Base-by-base conservation (phyloP, 2,888 invertebrate genomes). In the Acanthosepion esculentum region DNA sequence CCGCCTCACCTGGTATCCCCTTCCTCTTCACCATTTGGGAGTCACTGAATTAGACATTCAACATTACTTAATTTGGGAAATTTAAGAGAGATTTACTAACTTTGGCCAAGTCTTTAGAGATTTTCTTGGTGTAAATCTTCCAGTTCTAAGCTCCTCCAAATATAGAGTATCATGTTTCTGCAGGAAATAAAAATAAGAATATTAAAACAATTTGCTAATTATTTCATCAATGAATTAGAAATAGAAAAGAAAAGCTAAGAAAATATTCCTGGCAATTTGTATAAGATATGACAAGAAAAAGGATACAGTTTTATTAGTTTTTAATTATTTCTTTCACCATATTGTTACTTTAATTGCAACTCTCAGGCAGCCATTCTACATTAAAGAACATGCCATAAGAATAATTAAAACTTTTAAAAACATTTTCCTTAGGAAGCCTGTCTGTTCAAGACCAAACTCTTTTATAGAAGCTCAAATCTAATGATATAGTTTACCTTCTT, bases 81-180 rank as follows among this genome's bases (percentile, higher is more conserved):
- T 5, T 5, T 18, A 55, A 78, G 8, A 10, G 5, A 78, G 20
- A 33, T 33, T 78, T 64, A 48, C 94, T 59, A 95, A 96, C 96
- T 94, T 95, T 94, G 95, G 95, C 95, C 95, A 95, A 18, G 96
- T 96, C 91, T 95, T 95, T 91, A 94, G 94, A 48, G 95, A 95
- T 92, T 95, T 96, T 91, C 95, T 95, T 20, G 95, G 95, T 78
- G 91, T 95, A 91, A 94, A 94, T n/a, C 95, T 78, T 20, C 95
- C 94, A n/a, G 91, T 94, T 94, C 95, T 96, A 93, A 96, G 94
- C 55, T 95, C 94, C 15, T 95, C 55, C 41, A 96, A 91, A 94
- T 96, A 96, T 20, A 95, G 93, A 3, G 94, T 29, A 1, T 95
- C 94, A 64, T 59, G 50, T 26, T 95, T 94, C 96, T 96, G 94